Percentiles rank a stretch among this genome's conserved stretches.
These are phyloP conservation scores for Tenthredo distinguenda DNA, from an alignment of 2,888 invertebrate genomes.

Conservation along the genomic window DNA sequence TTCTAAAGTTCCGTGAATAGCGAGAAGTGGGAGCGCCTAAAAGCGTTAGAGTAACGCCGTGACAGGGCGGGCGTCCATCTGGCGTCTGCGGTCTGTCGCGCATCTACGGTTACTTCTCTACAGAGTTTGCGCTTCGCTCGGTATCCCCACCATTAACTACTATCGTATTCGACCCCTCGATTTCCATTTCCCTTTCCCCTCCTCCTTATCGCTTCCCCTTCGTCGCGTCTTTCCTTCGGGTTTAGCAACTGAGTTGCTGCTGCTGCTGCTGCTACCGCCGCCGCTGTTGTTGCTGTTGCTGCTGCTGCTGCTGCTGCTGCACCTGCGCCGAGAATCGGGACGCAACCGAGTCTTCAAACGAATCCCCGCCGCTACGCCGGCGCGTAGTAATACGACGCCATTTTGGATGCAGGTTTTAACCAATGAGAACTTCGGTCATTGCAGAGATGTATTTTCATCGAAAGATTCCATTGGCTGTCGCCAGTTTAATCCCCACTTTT, in stretches of 20 bases:
- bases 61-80: slow-evolving; percentile 43
- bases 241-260: not conserved
- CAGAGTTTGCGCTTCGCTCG: slow-evolving; percentile 30
- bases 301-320: not conserved
- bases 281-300: not conserved
- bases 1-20: not conserved
- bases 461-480: slow-evolving; percentile 14
- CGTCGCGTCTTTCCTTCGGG: not conserved
- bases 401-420: slow-evolving; percentile 37
- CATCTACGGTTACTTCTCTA: slow-evolving; percentile 38
- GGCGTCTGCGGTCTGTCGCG: slow-evolving; percentile 49
- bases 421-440: slow-evolving; percentile 11
- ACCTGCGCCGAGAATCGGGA: slow-evolving; percentile 37
- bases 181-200: not conserved
- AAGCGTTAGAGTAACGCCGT: not conserved
- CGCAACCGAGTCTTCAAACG: not conserved
- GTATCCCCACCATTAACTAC: not conserved
- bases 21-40: not conserved
- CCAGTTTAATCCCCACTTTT: slow-evolving; percentile 7
- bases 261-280: not conserved
- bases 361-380: not conserved
- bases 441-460: slow-evolving; percentile 44
- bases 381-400: slow-evolving; percentile 38
- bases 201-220: not conserved
- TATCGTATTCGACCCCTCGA: slow-evolving; percentile 11